Base-by-base conservation (phyloP, 2,888 invertebrate species). In the Apeira syringaria region DNA sequence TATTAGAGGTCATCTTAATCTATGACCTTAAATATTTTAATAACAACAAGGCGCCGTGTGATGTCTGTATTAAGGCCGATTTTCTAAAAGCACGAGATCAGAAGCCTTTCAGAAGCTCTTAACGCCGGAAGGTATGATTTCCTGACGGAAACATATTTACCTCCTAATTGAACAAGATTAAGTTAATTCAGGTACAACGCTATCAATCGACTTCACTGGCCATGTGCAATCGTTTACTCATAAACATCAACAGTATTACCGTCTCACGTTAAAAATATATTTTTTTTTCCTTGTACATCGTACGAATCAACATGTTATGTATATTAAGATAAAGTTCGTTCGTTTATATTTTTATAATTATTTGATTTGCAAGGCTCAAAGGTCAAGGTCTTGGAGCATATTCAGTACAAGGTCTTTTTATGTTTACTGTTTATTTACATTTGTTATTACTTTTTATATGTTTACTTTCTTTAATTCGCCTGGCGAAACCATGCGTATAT, bases 321-420 rank as follows among this genome's bases (percentile, higher is more conserved):
- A 18, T 37, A 37, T 28, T 28, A 9, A 4, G 36, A 31, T 15
- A 36, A 15, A 18, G 34, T 34, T n/a, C 17, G 17, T 12, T 7
- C 6, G 11, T 30, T 20, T 15, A 15, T 3, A 17, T 29, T 33
- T 29, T 35, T 26, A 20, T 25, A 25, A 26, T 32, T 43, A 25
- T 29, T 34, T 24, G 10, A 41, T 34, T 9, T 11, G 9, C 45
- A 39, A 45, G 45, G 45, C 39, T 45, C 31, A 20, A 22, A 12
- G 39, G 45, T 46, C 45, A 46, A 46, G 45, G 45, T 15, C 33
- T 31, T 8, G 25, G 22, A 27, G 9, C 17, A 25, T 30, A 15
- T 27, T 10, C 7, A 7, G 7, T 7, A 32, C 45, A 46, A 46
- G 45, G 45, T 40, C 28, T 45, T 26, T 18, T 34, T 45, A 30